phyloP scores from a whole-genome alignment of 2,797 vertebrate species.

The Catharus ustulatus region DNA sequence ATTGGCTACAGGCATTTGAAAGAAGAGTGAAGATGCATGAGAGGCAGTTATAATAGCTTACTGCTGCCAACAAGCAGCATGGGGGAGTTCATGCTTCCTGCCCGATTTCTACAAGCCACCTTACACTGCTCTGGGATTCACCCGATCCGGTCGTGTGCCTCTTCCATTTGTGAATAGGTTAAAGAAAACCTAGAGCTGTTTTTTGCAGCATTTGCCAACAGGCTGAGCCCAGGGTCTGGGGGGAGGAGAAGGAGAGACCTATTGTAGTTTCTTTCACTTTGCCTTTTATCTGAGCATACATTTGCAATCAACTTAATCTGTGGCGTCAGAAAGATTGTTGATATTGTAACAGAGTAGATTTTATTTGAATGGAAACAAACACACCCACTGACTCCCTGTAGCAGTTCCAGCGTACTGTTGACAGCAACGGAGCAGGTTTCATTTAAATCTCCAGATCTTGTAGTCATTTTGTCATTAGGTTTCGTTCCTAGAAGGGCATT shows the following conservation, averaged over 20 bases:
- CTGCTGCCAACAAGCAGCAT: not conserved
- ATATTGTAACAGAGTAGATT: not conserved
- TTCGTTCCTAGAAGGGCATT: not conserved
- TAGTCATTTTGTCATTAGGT: not conserved
- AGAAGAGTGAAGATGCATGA: not conserved
- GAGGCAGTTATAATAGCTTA: not conserved
- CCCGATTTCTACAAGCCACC: not conserved
- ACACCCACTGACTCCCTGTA: not conserved
- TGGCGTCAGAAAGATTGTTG: fast-evolving
- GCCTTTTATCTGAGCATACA: not conserved
- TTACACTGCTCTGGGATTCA: not conserved
- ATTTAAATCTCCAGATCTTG: not conserved
- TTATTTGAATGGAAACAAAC: not conserved
- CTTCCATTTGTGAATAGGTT: not conserved
- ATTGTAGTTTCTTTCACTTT: not conserved
- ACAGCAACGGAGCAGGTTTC: not conserved
- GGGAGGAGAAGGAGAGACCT: not conserved
- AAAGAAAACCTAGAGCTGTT: not conserved
- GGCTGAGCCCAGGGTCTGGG: not conserved
- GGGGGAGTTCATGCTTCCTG: not conserved
- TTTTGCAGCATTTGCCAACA: not conserved
- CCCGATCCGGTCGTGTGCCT: not conserved
- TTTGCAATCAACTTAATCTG: not conserved
- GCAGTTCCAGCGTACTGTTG: fast-evolving
- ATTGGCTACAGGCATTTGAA: not conserved